Conservation (phyloP, 2,888 invertebrate species). For the Dasysyrphus albostriatus region DNA sequence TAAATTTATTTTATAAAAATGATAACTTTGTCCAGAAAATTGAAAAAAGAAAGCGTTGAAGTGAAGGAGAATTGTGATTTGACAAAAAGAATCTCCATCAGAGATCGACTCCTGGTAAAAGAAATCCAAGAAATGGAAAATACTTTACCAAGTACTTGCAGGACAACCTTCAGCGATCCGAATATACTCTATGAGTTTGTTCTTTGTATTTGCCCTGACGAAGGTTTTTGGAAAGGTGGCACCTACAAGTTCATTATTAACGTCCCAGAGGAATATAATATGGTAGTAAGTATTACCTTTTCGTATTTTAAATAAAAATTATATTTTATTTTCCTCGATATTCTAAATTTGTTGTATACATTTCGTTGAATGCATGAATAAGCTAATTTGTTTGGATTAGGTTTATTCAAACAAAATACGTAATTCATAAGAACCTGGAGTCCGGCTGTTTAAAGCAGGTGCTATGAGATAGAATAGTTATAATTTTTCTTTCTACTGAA, state of each 20-base stretch:
- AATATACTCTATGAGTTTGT: conserved; percentile 92
- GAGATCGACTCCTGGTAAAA: conserved; percentile 87
- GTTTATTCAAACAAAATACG: no score
- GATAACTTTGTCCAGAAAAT: conserved; percentile 69
- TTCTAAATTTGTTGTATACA: neutral
- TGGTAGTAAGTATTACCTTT: conserved; percentile 89
- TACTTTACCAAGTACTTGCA: conserved; percentile 91
- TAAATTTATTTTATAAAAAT: conserved; percentile 33
- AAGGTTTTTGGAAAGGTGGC: conserved; percentile 95
- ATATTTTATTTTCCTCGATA: neutral
- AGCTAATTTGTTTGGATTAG: no score
- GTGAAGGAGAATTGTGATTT: conserved; percentile 63
- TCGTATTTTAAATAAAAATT: neutral
- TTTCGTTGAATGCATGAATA: no score
- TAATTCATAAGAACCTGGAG: no score
- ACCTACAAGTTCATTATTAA: conserved; percentile 93
- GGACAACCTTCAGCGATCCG: conserved; percentile 92
- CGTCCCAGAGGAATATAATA: conserved; percentile 97
- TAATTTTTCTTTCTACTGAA: no score
- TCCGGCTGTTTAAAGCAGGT: no score
- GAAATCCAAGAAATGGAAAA: conserved; percentile 95
- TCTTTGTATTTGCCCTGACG: conserved; percentile 91
- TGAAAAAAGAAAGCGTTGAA: conserved; percentile 68
- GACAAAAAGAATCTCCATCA: conserved; percentile 85
- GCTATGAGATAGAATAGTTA: no score